Evolutionary conservation across 2,888 invertebrate genomes (phyloP).

Genomic region (Drosophila phalerata): DNA sequence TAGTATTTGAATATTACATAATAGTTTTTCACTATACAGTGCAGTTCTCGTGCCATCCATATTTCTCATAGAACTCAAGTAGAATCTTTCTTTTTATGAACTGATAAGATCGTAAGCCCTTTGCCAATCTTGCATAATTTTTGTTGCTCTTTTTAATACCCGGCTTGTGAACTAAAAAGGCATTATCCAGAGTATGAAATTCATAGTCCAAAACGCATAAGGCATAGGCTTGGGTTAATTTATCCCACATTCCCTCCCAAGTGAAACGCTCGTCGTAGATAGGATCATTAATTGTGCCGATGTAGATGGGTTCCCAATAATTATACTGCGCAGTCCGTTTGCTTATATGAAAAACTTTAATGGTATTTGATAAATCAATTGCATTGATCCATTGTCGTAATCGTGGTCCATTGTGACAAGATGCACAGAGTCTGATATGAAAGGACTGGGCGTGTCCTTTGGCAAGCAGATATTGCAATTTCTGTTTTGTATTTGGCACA

Average conservation of each 20-base stretch:
- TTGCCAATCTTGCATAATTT: not conserved
- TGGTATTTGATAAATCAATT: slow-evolving; percentile 6
- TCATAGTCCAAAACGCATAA: slow-evolving; percentile 95
- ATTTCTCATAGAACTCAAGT: not conserved
- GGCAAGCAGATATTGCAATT: slow-evolving; percentile 54
- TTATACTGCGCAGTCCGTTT: slow-evolving; percentile 89
- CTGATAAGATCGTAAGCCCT: not conserved
- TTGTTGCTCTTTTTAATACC: slow-evolving; percentile 92
- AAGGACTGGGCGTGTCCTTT: slow-evolving; percentile 45
- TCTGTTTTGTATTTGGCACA: slow-evolving; percentile 62
- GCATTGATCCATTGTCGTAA: slow-evolving; percentile 82
- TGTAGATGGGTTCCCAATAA: slow-evolving; percentile 96
- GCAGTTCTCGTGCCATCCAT: not conserved
- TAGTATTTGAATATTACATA: no score
- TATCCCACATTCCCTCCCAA: slow-evolving; percentile 92
- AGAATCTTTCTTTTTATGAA: not conserved
- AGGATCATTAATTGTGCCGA: slow-evolving; percentile 93
- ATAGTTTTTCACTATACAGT: not conserved
- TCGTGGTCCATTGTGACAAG: slow-evolving; percentile 75
- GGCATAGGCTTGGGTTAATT: slow-evolving; percentile 84
- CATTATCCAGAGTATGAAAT: slow-evolving; percentile 94
- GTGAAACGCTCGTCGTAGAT: slow-evolving; percentile 94
- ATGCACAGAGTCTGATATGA: slow-evolving; percentile 54
- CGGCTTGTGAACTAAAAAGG: slow-evolving; percentile 94
- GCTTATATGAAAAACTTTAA: slow-evolving; percentile 88